Conservation (phyloP, 2,113 vertebrate genomes). For the Hemibagrus wyckioides region DNA sequence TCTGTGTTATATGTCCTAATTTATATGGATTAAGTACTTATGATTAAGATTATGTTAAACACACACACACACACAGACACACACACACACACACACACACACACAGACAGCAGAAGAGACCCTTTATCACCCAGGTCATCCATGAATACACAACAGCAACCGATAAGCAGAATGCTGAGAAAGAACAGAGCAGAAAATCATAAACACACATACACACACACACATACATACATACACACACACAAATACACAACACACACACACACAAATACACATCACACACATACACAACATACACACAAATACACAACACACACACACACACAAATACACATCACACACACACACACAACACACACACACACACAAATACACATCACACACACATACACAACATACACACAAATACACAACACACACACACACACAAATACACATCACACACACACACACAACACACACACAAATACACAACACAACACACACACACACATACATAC, state of each 20-base stretch:
- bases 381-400: too few species aligned
- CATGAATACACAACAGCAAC: neutral
- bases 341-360: neutral
- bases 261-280: too few species aligned
- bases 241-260: too few species aligned
- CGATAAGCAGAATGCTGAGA: neutral
- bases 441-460: neutral
- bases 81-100: constrained; percentile 36
- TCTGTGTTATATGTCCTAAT: neutral
- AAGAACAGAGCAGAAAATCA: neutral
- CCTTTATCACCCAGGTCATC: neutral
- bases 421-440: neutral
- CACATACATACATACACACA: neutral
- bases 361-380: neutral
- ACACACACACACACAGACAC: neutral
- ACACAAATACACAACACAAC: too few species aligned
- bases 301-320: neutral
- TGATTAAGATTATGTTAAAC: neutral
- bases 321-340: too few species aligned
- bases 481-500: neutral
- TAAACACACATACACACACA: constrained; percentile 4
- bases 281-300: neutral
- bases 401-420: too few species aligned
- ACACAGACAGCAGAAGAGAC: neutral
- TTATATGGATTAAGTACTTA: neutral